phyloP scores from a whole-genome alignment of 2,888 invertebrate genomes.

The Malthinus flaveolus region DNA sequence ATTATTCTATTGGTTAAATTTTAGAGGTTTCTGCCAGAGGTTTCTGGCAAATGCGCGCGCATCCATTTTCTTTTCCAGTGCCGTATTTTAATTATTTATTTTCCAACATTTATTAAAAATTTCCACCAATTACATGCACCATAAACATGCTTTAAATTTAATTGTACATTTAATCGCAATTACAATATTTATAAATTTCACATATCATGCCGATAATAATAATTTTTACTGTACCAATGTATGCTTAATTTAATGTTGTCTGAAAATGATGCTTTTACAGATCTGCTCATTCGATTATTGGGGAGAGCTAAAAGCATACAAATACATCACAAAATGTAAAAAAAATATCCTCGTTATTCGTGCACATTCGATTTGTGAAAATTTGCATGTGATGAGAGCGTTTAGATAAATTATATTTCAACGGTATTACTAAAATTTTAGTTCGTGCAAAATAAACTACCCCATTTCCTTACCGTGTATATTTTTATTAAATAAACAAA shows the following conservation, averaged over 20 bases:
- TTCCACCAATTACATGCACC: too few relatives aligned
- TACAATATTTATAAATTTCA: background rate
- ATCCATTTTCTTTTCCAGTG: constrained; percentile 31
- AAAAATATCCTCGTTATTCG: constrained; percentile 8
- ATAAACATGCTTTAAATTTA: too few relatives aligned
- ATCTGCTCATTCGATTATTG: constrained; percentile 50
- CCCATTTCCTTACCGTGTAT: too few relatives aligned
- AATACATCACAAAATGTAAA: constrained; percentile 27
- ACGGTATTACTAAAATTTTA: background rate
- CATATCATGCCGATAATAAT: constrained; percentile 31
- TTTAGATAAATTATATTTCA: too few relatives aligned
- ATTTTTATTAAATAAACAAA: too few relatives aligned
- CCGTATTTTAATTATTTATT: constrained; percentile 26
- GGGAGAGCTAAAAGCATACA: constrained; percentile 39
- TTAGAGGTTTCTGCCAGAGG: constrained; percentile 55
- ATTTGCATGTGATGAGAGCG: too few relatives aligned
- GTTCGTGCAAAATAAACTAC: background rate
- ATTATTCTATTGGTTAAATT: constrained; percentile 42
- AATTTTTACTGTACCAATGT: constrained; percentile 52
- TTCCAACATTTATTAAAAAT: background rate
- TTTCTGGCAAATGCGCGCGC: constrained; percentile 48
- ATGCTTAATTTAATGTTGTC: constrained; percentile 56
- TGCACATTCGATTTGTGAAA: constrained; percentile 13
- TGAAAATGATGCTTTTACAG: constrained; percentile 56
- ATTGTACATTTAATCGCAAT: too few relatives aligned